Base-by-base conservation (phyloP, 1,140 invertebrate species). In the Aphelenchoides besseyi region DNA sequence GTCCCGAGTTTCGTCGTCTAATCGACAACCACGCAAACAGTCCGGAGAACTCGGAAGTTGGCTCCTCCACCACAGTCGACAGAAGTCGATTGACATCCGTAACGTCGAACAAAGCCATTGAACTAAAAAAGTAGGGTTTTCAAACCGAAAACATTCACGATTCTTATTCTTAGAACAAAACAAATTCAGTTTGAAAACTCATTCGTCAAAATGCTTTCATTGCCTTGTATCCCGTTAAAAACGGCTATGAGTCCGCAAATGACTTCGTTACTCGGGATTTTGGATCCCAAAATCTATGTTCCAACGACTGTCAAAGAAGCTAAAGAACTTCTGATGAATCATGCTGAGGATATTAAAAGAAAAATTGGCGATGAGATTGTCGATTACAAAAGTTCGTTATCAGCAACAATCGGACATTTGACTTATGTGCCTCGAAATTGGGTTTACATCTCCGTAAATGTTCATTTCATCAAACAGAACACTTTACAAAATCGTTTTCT, bases 81-180 rank as follows among this genome's bases (percentile, higher is more conserved):
- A 59, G 5, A 8, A 12, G 12, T 5, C 55, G 18, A 5, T 8
- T 5, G 5, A 5, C 55, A 33, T 5, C 55, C 55, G 37, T n/a
- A 59, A 59, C 55, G 18, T 59, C 26, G 12, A 33, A 23, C 55
- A 8, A 5, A 8, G 5, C 55, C 5, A 59, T 59, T 33, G 55
- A 59, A 33, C 5, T 8, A 5, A 59, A 59, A 33, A 59, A 18
- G 55, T 59, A 8, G 26, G 18, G 5, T 33, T 33, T 59, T 33
- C 18, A 29, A 29, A 23, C 18, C 5, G 23, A 5, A 16, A 29
- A 33, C 26, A 29, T 18, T 33, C 18, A 8, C 18, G 26, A 59
- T 59, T 59, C 55, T 59, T 48, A 48, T 48, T 48, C 12, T 59
- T 33, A 59, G 55, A 33, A 5, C 55, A 33, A 59, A 59, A 18